A percentile compares a stretch with the other conserved stretches of the same genome.
Evolutionary conservation across 2,113 vertebrate genomes (phyloP).

Genomic region (Epinephelus lanceolatus): DNA sequence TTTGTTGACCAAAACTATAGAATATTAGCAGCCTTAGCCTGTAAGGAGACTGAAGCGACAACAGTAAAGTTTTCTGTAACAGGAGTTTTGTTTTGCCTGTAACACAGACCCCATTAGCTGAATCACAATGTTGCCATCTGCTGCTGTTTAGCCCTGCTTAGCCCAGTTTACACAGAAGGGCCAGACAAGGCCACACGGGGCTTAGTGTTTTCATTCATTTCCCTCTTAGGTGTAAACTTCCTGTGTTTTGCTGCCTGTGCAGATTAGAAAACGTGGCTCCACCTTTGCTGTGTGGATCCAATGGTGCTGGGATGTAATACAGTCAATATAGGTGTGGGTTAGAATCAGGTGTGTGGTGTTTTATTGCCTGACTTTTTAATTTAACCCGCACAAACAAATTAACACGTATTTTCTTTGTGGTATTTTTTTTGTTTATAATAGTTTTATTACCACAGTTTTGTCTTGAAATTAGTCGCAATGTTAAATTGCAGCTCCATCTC

Average conservation of each 20-base stretch:
- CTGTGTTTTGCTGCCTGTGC: neutral
- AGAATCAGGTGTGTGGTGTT: neutral
- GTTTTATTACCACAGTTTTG: neutral
- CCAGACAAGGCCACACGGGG: slow-evolving; percentile 11
- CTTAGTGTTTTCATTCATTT: slow-evolving; percentile 53
- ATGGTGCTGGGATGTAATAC: neutral
- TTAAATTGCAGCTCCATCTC: slow-evolving; percentile 6
- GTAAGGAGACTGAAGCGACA: neutral
- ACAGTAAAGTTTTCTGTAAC: neutral
- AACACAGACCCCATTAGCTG: slow-evolving; percentile 16
- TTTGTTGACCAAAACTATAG: neutral
- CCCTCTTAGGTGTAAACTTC: neutral
- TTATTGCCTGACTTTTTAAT: neutral
- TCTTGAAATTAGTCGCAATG: neutral
- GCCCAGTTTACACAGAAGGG: slow-evolving; percentile 58
- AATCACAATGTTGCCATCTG: slow-evolving; percentile 67
- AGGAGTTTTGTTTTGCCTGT: slow-evolving; percentile 2
- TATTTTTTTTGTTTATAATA: neutral
- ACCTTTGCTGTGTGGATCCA: neutral
- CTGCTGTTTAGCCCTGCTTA: slow-evolving; percentile 69
- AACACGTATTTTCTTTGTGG: no score
- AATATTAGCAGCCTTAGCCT: no score
- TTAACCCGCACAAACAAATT: neutral
- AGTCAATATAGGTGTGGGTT: neutral
- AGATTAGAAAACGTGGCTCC: neutral